Evolutionary conservation across 1,140 invertebrate species (phyloP).

Genomic region (Ips typographus): DNA sequence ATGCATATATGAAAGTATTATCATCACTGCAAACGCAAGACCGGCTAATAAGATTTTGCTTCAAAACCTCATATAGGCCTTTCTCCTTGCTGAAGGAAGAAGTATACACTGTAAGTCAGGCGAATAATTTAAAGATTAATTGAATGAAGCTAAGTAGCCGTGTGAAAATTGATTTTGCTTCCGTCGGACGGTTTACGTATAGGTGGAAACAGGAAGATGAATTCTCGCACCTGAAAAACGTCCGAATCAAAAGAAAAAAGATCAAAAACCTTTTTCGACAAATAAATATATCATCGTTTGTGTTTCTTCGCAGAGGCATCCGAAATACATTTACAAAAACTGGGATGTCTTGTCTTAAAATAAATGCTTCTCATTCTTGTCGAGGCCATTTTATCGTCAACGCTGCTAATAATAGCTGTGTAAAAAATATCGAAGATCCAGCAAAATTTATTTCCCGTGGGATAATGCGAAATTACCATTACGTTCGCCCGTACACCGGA

Average conservation of each 20-base stretch:
- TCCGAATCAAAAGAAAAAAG: neutral
- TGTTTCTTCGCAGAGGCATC: slow-evolving; percentile 26
- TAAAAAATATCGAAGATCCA: slow-evolving; percentile 27
- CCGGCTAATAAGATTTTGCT: no score
- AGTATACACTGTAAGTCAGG: no score
- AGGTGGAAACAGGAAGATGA: no score
- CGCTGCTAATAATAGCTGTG: slow-evolving; percentile 28
- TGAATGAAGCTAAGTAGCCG: no score
- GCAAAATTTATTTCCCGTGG: slow-evolving; percentile 32
- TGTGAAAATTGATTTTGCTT: no score
- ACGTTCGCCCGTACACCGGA: neutral
- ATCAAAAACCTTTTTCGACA: slow-evolving; percentile 1
- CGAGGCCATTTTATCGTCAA: slow-evolving; percentile 34
- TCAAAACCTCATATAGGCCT: no score
- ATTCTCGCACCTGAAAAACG: no score
- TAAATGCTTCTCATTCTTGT: slow-evolving; percentile 34
- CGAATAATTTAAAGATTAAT: no score
- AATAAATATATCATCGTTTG: slow-evolving; percentile 29
- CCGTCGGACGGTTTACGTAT: no score
- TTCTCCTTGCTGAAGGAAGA: no score
- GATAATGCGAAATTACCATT: slow-evolving; percentile 21
- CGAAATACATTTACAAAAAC: slow-evolving; percentile 31
- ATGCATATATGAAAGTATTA: no score
- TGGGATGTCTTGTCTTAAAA: slow-evolving; percentile 32
- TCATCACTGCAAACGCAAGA: no score